Percentiles rank a stretch among this genome's conserved stretches.
Conservation (phyloP, 2,797 vertebrate species). For the Sebastes steindachneri region DNA sequence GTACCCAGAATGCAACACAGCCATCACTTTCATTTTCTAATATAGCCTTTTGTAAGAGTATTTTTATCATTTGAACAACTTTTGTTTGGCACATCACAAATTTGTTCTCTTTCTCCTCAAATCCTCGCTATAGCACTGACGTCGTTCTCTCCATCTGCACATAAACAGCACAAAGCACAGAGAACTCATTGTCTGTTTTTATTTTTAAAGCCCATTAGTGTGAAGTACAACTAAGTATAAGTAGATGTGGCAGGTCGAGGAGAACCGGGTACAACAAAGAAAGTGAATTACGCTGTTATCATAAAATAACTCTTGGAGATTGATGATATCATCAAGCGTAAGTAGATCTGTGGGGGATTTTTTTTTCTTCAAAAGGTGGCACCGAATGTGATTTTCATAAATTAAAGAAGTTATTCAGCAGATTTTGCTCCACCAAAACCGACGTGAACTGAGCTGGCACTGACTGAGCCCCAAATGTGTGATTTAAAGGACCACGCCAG, state of each 20-base stretch:
- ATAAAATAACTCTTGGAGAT: constrained; percentile 58
- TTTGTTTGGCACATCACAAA: background rate
- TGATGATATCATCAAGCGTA: constrained; percentile 43
- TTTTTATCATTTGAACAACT: constrained; percentile 11
- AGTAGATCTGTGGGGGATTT: constrained; percentile 22
- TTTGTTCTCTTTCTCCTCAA: constrained; percentile 2
- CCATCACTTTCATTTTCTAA: constrained; percentile 8
- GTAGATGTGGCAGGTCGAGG: constrained; percentile 49
- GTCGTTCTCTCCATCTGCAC: constrained; percentile 27
- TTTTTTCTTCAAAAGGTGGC: constrained; percentile 6
- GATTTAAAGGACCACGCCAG: background rate
- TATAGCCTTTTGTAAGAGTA: background rate
- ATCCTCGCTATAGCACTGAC: background rate
- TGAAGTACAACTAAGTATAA: constrained; percentile 49
- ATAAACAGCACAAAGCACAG: constrained; percentile 19
- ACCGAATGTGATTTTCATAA: constrained; percentile 35
- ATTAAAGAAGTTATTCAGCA: constrained; percentile 35
- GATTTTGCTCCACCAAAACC: constrained; percentile 33
- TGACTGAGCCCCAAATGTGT: background rate
- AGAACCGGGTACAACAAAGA: constrained; percentile 34
- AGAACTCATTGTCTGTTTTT: constrained; percentile 14
- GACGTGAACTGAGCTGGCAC: background rate
- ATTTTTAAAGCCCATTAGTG: constrained; percentile 48
- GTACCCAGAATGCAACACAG: constrained; percentile 19
- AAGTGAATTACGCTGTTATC: constrained; percentile 53